Conservation (phyloP, 2,888 invertebrate species). For the Eudasyphora cyanicolor region DNA sequence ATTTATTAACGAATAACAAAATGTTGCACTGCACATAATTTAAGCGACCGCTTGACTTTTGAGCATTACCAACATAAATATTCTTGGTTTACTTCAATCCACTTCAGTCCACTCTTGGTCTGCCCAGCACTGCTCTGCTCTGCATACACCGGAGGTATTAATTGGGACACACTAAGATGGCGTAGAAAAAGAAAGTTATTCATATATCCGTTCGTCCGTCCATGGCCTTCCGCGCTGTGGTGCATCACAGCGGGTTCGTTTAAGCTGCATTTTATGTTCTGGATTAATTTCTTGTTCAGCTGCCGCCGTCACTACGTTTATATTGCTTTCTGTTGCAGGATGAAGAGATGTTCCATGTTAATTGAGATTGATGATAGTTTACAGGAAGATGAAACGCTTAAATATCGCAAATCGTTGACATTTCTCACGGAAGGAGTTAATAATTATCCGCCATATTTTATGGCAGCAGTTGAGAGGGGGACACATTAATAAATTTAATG, state of each 20-base stretch:
- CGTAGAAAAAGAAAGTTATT: slow-evolving; percentile 29
- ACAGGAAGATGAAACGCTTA: too few species aligned
- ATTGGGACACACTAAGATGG: slow-evolving; percentile 7
- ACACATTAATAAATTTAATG: too few species aligned
- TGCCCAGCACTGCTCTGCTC: neutral
- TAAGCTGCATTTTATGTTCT: slow-evolving; percentile 1
- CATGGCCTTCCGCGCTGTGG: neutral
- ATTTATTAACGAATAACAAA: slow-evolving; percentile 6
- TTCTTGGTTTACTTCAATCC: neutral
- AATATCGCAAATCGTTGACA: too few species aligned
- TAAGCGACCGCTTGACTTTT: neutral
- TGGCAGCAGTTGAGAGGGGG: neutral
- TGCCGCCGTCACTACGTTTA: neutral
- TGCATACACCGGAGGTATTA: neutral
- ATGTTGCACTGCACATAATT: neutral
- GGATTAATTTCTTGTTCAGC: slow-evolving; percentile 2
- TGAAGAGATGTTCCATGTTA: neutral
- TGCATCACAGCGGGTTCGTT: neutral
- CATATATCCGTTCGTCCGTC: neutral
- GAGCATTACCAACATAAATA: neutral
- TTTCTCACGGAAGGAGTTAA: too few species aligned
- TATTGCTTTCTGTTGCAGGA: neutral
- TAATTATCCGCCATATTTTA: too few species aligned
- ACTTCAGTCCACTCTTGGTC: neutral
- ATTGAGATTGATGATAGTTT: too few species aligned